These are phyloP conservation scores for Agrochola circellaris DNA, from an alignment of 2,888 invertebrate genomes.

Conservation along the genomic window DNA sequence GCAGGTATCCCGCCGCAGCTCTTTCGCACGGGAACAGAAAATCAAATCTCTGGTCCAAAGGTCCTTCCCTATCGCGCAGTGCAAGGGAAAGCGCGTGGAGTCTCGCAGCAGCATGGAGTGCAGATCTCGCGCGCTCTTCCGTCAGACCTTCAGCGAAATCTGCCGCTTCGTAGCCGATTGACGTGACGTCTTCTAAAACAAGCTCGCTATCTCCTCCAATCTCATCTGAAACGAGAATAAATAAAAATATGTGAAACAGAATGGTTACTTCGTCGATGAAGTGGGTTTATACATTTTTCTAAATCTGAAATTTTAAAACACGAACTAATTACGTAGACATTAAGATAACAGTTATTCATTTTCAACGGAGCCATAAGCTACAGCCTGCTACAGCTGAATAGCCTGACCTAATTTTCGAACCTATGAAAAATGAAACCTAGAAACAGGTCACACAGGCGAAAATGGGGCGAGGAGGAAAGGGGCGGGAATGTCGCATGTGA, in stretches of 20 bases:
- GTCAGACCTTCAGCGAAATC: conserved; percentile 93
- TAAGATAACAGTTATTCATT: not conserved
- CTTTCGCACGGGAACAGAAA: conserved; percentile 95
- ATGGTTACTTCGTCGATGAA: not conserved
- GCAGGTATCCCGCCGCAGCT: conserved; percentile 95
- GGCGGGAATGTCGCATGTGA: conserved; percentile 49
- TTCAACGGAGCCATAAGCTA: not conserved
- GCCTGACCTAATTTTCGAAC: conserved; percentile 61
- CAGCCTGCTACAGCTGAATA: conserved; percentile 32
- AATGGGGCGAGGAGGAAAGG: conserved; percentile 38
- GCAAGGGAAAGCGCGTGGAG: conserved; percentile 94
- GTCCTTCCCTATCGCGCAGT: conserved; percentile 86
- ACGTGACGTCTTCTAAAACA: conserved; percentile 94
- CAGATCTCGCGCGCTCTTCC: conserved; percentile 92
- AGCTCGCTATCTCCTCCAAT: conserved; percentile 91
- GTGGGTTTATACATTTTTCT: not conserved
- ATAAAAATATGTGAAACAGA: conserved; percentile 10
- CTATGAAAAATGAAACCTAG: conserved; percentile 58
- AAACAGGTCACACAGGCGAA: conserved; percentile 65
- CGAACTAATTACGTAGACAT: not conserved
- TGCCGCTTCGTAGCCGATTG: conserved; percentile 92
- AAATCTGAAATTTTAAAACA: not conserved
- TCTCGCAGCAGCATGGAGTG: conserved; percentile 93
- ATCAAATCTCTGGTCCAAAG: conserved; percentile 86
- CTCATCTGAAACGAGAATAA: conserved; percentile 79